Base-by-base conservation (phyloP, 2,888 invertebrate genomes). In the Pterobdella sp. region DNA sequence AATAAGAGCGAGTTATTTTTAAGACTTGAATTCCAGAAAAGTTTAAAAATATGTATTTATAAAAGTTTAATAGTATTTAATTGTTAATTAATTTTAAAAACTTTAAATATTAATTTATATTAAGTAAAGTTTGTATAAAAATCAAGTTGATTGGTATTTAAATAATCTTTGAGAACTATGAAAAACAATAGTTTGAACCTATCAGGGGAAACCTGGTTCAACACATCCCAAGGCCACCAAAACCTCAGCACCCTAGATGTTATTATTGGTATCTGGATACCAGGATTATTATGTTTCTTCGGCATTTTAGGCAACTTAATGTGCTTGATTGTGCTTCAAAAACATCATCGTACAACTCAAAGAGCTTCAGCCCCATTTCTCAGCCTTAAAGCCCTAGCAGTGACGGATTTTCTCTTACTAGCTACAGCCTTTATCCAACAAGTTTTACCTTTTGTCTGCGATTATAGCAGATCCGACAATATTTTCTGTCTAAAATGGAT, bases 201-300 rank as follows among this genome's bases (percentile, higher is more conserved):
- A n/a, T n/a, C n/a, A n/a, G n/a, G n/a, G n/a, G n/a, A n/a, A n/a
- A n/a, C n/a, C n/a, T n/a, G n/a, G n/a, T n/a, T n/a, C n/a, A n/a
- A n/a, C n/a, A n/a, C n/a, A n/a, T n/a, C n/a, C n/a, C n/a, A n/a
- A n/a, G n/a, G 49, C 49, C 10, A 42, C 22, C 49, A 7, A 42
- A 22, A 22, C 49, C 49, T 42, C 49, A 42, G 10, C 49, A 7
- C 7, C 10, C 49, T 77, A 52, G 76, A 77, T 70, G 14, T 74
- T 42, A n/a, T 76, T 42, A 77, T 77, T 75, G 77, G 77, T 7
- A 65, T 77, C 2, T 76, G 75, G 75, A 31, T 77, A 2, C 77
- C 77, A 1, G 77, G 76, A 22, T 29, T 76, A 22, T 31, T 77
- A 22, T 75, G 76, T 66, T 52, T 77, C 36, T 69, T 76, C 36